Evolutionary conservation across 2,113 vertebrate species (phyloP).

Genomic region (Lepus europaeus): DNA sequence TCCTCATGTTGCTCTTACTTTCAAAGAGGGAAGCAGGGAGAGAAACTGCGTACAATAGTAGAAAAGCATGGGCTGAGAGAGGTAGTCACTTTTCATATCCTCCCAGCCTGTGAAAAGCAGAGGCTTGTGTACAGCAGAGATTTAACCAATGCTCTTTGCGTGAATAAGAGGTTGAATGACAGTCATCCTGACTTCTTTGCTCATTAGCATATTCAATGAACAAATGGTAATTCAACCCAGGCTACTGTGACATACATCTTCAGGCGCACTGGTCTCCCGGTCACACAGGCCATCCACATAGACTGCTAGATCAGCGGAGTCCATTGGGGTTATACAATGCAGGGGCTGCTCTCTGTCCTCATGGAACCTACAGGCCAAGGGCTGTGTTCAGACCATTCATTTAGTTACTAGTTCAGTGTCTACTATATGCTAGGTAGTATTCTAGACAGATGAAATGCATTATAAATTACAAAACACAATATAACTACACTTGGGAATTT

Average conservation of each 20-base stretch:
- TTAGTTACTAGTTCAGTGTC: neutral
- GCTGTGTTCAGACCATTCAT: neutral
- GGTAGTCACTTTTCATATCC: neutral
- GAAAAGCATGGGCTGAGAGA: neutral
- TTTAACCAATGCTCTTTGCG: neutral
- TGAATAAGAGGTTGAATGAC: neutral
- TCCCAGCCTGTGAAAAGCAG: neutral
- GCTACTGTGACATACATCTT: too few species aligned
- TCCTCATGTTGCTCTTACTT: too few species aligned
- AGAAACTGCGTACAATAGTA: neutral
- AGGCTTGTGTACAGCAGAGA: neutral
- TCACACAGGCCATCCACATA: neutral
- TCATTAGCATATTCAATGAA: neutral
- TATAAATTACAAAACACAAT: neutral
- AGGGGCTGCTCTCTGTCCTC: neutral
- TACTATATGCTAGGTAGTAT: neutral
- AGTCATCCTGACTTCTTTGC: neutral
- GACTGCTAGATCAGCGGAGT: neutral
- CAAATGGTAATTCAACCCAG: neutral
- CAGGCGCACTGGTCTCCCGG: neutral
- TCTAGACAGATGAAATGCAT: neutral
- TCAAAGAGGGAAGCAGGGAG: neutral
- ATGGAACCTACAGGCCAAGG: neutral
- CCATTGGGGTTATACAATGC: neutral
- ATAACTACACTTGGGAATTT: neutral